Base-by-base conservation (phyloP, 2,113 vertebrate genomes). In the Erythrocebus patas region DNA sequence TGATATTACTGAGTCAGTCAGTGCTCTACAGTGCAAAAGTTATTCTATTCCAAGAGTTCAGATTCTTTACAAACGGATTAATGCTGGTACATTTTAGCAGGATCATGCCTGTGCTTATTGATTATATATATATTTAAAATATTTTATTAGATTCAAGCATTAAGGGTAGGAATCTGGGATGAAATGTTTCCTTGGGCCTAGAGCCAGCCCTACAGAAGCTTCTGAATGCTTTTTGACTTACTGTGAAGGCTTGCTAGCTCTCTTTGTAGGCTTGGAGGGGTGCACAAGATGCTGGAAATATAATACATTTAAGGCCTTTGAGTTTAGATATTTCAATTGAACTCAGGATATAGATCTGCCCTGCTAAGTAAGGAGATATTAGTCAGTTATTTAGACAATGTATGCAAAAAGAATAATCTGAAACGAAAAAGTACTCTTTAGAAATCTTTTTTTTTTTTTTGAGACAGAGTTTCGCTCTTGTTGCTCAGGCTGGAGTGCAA, bases 61-160 rank as follows among this genome's bases (percentile, higher is more conserved):
- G 83, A 70, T 96, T 89, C 52, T 79, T 96, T 76, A 55, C 59
- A 90, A 90, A 97, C 64, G 43, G 80, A 78, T 73, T 83, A 72
- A 64, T 75, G 32, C 13, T 1, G 18, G 45, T 57, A 22, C 8
- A 61, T 59, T 61, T 86, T 48, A 96, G 61, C 8, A 96, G 68
- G 45, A 83, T 64, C 13, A 43, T 38, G 48, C 48, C 50, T 95
- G n/a, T 78, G 55, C 81, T 98, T 90, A 91, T 40, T 92, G 45
- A 78, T 86, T 89, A 97, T 78, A 92, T 76, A 81, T 92, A 95
- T 95, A 96, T 96, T 97, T 93, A 52, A 97, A 93, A 23, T 87
- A 91, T 66, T 94, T 91, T 59, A 96, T 91, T 97, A 89, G 59
- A 68, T 80, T 30, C 45, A 73, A 93, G 48, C 30, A 79, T 68